Percentiles rank a stretch among this genome's conserved stretches.
These are phyloP conservation scores for Antedon mediterranea DNA, from an alignment of 53 echinoderm and acorn worm genomes.

Conservation along the genomic window DNA sequence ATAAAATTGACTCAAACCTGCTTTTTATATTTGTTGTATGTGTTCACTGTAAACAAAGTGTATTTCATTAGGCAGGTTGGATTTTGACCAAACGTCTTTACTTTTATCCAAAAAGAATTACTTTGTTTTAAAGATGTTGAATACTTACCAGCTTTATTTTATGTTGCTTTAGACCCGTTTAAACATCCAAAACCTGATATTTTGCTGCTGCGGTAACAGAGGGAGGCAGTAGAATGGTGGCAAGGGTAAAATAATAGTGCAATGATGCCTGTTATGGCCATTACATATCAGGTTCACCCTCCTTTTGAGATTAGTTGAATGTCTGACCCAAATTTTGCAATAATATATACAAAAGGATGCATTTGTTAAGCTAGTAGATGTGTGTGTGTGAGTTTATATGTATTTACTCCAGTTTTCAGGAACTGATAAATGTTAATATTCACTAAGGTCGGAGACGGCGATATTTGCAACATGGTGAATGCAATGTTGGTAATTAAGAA, in stretches of 20 bases:
- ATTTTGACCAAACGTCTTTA: too few species aligned
- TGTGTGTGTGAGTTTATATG: neutral
- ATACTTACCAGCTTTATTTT: neutral
- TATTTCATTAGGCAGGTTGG: neutral
- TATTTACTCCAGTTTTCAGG: neutral
- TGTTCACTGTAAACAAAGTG: neutral
- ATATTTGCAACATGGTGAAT: neutral
- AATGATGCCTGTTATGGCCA: neutral
- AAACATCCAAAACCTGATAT: neutral
- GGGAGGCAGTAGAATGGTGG: neutral
- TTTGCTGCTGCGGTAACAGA: neutral
- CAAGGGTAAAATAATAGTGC: neutral
- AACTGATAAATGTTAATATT: neutral
- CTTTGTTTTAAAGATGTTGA: too few species aligned
- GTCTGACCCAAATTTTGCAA: neutral
- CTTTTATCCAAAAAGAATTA: too few species aligned
- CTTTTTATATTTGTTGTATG: neutral
- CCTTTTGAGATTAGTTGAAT: neutral
- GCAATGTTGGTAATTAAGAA: neutral
- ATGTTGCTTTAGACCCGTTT: neutral
- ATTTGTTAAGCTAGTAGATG: neutral
- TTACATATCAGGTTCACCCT: neutral
- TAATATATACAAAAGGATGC: neutral
- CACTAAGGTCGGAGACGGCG: neutral
- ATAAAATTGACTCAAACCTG: neutral